A percentile compares a stretch with the other conserved stretches of the same genome.
phyloP scores from a whole-genome alignment of 2,113 vertebrate species.

The Laticauda colubrina region DNA sequence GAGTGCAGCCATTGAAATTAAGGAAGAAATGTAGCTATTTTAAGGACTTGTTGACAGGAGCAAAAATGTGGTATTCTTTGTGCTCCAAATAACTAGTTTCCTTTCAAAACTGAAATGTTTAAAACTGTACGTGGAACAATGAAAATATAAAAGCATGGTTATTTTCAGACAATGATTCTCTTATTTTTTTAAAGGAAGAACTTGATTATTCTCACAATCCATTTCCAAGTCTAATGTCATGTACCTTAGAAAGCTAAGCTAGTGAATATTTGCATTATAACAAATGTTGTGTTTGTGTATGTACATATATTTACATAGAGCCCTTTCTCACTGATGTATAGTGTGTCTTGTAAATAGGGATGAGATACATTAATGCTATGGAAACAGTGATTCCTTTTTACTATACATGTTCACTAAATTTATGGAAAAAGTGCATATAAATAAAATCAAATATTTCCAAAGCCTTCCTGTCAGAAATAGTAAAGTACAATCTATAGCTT shows the following conservation, averaged over 20 bases:
- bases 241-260: background rate
- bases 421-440: background rate
- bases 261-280: background rate
- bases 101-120: background rate
- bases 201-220: background rate
- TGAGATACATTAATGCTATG: background rate
- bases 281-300: background rate
- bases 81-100: background rate
- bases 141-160: background rate
- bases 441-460: background rate
- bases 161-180: background rate
- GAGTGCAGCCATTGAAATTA: background rate
- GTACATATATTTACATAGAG: too few species aligned
- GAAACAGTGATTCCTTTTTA: background rate
- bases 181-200: background rate
- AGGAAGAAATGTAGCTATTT: background rate
- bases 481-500: background rate
- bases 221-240: background rate
- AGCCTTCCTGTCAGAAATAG: background rate
- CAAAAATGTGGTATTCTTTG: background rate
- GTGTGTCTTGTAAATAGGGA: background rate
- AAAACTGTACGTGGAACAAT: background rate
- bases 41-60: background rate
- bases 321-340: background rate
- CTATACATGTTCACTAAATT: background rate